Evolutionary conservation across 1,140 invertebrate species (phyloP).

Genomic region (Meloidogyne chitwoodi): DNA sequence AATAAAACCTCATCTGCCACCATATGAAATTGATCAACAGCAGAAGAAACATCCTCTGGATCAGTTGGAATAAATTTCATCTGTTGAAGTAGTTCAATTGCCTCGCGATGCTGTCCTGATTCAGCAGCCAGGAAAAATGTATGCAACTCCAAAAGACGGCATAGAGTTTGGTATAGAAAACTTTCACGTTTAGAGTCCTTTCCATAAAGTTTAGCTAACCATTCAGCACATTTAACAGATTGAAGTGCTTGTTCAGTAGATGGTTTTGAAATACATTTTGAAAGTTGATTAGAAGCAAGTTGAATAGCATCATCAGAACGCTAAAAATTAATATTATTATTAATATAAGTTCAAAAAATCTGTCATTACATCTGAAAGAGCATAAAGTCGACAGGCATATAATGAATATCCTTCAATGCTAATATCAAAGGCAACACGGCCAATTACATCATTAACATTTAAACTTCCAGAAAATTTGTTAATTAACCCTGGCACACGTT

Average conservation of each 20-base stretch:
- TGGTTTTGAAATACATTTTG: conserved; percentile 13
- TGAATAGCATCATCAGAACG: conserved; percentile 35
- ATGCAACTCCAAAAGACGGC: conserved; percentile 28
- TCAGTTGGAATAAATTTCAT: conserved; percentile 37
- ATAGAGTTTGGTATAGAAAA: conserved; percentile 20
- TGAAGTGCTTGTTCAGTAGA: not conserved
- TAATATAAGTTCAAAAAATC: not conserved
- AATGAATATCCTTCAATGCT: conserved; percentile 33
- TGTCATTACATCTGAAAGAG: conserved; percentile 24
- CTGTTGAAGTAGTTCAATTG: conserved; percentile 31
- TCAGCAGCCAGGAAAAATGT: conserved; percentile 24
- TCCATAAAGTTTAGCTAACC: conserved; percentile 29
- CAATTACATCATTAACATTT: conserved; percentile 39
- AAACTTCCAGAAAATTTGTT: conserved; percentile 35
- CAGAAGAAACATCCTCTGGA: conserved; percentile 25
- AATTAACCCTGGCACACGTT: conserved; percentile 41
- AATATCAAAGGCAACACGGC: conserved; percentile 35
- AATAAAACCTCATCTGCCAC: conserved; percentile 26
- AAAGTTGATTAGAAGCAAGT: conserved; percentile 21
- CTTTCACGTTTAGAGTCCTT: conserved; percentile 16
- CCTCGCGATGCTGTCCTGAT: conserved; percentile 22
- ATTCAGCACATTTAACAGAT: conserved; percentile 33
- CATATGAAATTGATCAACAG: conserved; percentile 20
- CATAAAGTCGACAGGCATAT: conserved; percentile 34
- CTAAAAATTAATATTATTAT: conserved; percentile 19